phyloP scores from a whole-genome alignment of 2,888 invertebrate genomes.

The Octonoba sinensis region DNA sequence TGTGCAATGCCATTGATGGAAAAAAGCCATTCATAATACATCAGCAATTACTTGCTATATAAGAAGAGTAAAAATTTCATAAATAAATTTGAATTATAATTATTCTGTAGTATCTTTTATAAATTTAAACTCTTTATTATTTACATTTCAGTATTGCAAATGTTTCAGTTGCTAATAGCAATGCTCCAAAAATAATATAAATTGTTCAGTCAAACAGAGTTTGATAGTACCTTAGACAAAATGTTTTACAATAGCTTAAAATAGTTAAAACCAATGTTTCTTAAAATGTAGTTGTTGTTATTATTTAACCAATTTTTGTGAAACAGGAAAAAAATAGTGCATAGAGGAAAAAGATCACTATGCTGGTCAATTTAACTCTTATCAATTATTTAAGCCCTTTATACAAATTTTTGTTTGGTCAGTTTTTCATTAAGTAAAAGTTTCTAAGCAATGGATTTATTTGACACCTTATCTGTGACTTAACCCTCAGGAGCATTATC shows the following conservation, averaged over 20 bases:
- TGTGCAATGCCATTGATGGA: constrained; percentile 44
- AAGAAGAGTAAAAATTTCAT: constrained; percentile 48
- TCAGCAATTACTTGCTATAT: constrained; percentile 44
- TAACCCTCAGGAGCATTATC: constrained; percentile 37
- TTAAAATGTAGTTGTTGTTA: too few species aligned
- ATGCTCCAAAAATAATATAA: constrained; percentile 36
- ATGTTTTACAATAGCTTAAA: background rate
- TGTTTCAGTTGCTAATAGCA: constrained; percentile 43
- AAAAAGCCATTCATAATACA: constrained; percentile 56
- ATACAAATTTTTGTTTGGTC: constrained; percentile 51
- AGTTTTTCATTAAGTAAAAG: constrained; percentile 39
- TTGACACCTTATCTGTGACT: constrained; percentile 26
- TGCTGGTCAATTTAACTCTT: constrained; percentile 30
- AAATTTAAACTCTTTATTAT: constrained; percentile 41
- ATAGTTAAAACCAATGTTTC: too few species aligned
- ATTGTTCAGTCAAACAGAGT: constrained; percentile 25
- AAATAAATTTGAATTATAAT: constrained; percentile 44
- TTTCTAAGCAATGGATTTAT: constrained; percentile 25
- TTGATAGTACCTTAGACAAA: constrained; percentile 35
- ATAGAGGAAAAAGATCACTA: constrained; percentile 28
- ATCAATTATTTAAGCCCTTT: constrained; percentile 53
- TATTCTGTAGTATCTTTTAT: constrained; percentile 26
- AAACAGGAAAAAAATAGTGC: constrained; percentile 54
- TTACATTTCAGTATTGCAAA: constrained; percentile 39
- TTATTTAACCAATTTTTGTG: constrained; percentile 31